A percentile compares a stretch with the other conserved stretches of the same genome.
phyloP scores from a whole-genome alignment of 2,888 invertebrate genomes.

The Orgyia antiqua region DNA sequence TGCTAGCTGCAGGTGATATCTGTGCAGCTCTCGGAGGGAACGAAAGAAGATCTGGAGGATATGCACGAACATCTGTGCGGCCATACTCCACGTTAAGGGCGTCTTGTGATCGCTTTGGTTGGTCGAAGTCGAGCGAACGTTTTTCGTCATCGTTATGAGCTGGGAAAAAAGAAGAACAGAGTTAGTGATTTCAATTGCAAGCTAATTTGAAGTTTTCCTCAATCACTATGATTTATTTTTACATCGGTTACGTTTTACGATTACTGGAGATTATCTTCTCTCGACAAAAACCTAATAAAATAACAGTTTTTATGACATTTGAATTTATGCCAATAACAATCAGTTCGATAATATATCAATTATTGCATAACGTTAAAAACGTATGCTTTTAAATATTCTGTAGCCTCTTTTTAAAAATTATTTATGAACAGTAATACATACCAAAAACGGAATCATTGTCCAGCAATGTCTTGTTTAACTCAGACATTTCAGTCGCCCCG shows the following conservation, averaged over 20 bases:
- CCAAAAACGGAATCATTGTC: constrained; percentile 89
- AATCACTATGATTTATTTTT: too few species aligned
- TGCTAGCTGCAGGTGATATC: constrained; percentile 88
- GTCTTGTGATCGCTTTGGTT: constrained; percentile 75
- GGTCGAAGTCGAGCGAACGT: constrained; percentile 82
- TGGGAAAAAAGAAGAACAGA: constrained; percentile 40
- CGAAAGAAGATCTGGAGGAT: constrained; percentile 89
- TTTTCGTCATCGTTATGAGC: constrained; percentile 84
- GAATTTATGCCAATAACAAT: too few species aligned
- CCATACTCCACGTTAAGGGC: constrained; percentile 74
- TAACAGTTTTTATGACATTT: too few species aligned
- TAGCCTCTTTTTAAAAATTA: too few species aligned
- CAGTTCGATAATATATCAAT: too few species aligned
- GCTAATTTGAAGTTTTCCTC: too few species aligned
- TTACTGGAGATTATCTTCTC: too few species aligned
- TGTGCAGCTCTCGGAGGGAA: constrained; percentile 85
- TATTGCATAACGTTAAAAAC: too few species aligned
- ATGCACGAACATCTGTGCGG: constrained; percentile 78
- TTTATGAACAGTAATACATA: constrained; percentile 56
- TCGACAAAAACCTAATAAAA: too few species aligned
- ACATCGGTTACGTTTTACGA: too few species aligned
- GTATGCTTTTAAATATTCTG: too few species aligned
- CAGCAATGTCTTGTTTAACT: constrained; percentile 87
- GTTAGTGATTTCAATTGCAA: not conserved
- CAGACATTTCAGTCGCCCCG: constrained; percentile 89